Evolutionary conservation across 2,113 vertebrate genomes (phyloP), one percentile per base, ranked within the genome.

Genomic region (Cathartes aura): DNA sequence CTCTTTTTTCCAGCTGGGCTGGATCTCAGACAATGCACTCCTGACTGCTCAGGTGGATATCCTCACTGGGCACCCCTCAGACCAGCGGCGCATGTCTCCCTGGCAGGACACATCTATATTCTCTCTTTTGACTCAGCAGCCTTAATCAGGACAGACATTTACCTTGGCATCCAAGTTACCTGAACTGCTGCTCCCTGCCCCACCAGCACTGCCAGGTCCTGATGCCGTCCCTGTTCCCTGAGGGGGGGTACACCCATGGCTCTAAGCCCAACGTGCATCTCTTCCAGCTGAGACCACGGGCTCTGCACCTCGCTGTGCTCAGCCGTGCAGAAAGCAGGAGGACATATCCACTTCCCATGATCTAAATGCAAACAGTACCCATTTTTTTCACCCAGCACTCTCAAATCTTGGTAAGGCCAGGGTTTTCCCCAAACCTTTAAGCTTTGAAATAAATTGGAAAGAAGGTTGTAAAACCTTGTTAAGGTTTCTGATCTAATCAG

Each of bases 301-400:
- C 89, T 50, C 71, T 55, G 48, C 43, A 52, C 30, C 36, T 60
- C 22, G 14, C 72, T 50, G 22, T 29, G 22, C 36, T 38, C 0
- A 0, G 45, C 43, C 78, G 38, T 3, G 3, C 6, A 53, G 43
- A 52, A 67, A 82, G 36, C n/a, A 47, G 24, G 21, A 75, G 13
- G 36, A 55, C 30, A 22, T 3, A 71, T 8, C 11, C 10, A 5
- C 24, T 62, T 70, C 32, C 45, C 38, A 11, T 0, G 0, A 68
- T 36, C 40, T 45, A 40, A 89, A 80, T 42, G 34, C 75, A 50
- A 82, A 45, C 12, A 17, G 42, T 21, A 82, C 42, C 7, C 5
- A 10, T 52, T 71, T 58, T 16, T 16, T 42, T 45, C 2, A 3
- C 16, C 29, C n/a, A 59, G 64, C 53, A 63, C 36, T 38, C 52